Evolutionary conservation across 1,140 invertebrate species (phyloP).

Genomic region (Drosophila persimilis): DNA sequence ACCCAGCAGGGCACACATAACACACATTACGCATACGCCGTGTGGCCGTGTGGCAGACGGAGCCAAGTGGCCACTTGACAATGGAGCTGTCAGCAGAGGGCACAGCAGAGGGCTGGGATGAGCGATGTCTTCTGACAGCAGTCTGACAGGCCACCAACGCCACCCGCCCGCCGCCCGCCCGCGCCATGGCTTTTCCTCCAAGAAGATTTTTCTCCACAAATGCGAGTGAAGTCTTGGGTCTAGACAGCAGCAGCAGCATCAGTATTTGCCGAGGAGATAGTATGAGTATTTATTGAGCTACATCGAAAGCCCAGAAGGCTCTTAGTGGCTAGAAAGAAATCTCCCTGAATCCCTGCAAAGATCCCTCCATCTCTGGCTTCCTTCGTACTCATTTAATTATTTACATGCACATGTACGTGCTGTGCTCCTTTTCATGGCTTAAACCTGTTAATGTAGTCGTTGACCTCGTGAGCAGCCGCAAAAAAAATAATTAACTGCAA

Average conservation of each 20-base stretch:
- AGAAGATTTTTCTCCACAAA: no score
- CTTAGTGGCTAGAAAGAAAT: no score
- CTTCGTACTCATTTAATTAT: slow-evolving; percentile 25
- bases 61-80: slow-evolving; percentile 43
- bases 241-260: no score
- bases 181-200: no score
- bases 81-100: slow-evolving; percentile 31
- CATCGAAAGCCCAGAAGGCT: no score
- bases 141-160: no score
- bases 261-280: no score
- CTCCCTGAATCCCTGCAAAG: no score
- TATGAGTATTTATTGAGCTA: no score
- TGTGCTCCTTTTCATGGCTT: slow-evolving; percentile 14
- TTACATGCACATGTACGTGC: neutral
- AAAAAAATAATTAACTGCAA: slow-evolving; percentile 38
- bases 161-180: no score
- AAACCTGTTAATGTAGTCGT: slow-evolving; percentile 58
- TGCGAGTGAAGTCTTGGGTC: no score
- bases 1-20: neutral
- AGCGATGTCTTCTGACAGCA: no score
- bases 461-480: slow-evolving; percentile 51
- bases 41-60: slow-evolving; percentile 18
- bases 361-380: neutral
- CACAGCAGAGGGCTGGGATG: neutral
- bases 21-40: slow-evolving; percentile 45